These are phyloP conservation scores for Mylabris sibirica DNA, from an alignment of 2,888 invertebrate genomes.

Conservation along the genomic window DNA sequence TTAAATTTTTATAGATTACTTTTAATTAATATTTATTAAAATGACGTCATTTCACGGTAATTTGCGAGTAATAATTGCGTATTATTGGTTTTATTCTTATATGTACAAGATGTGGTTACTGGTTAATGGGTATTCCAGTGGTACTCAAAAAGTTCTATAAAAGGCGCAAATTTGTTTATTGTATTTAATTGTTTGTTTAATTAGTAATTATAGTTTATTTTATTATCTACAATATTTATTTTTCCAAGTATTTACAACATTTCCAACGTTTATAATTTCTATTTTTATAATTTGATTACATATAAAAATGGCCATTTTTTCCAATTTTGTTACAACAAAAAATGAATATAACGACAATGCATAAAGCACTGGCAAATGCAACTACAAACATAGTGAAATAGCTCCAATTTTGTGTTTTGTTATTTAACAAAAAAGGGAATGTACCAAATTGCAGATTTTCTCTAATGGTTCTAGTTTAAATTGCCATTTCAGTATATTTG, in stretches of 20 bases:
- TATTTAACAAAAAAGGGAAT: too few species aligned
- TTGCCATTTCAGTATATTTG: too few species aligned
- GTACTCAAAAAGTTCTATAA: not conserved
- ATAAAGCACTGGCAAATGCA: not conserved
- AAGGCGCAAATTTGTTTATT: not conserved
- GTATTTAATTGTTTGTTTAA: not conserved
- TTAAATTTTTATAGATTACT: not conserved
- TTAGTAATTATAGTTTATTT: not conserved
- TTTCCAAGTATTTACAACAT: not conserved
- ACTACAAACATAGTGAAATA: too few species aligned
- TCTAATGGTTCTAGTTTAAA: too few species aligned
- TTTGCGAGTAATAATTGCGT: not conserved
- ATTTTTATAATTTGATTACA: not conserved
- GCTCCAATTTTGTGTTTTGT: too few species aligned
- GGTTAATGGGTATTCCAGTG: not conserved
- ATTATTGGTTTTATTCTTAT: too few species aligned
- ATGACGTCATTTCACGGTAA: not conserved
- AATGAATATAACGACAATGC: too few species aligned
- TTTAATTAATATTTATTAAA: not conserved
- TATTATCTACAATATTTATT: not conserved
- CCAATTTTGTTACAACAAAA: too few species aligned
- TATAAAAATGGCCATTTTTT: not conserved
- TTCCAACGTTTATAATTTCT: not conserved
- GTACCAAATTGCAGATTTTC: too few species aligned
- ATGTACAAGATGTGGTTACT: too few species aligned